These are phyloP conservation scores for Brenthis ino DNA, from an alignment of 2,888 invertebrate genomes.

Conservation along the genomic window DNA sequence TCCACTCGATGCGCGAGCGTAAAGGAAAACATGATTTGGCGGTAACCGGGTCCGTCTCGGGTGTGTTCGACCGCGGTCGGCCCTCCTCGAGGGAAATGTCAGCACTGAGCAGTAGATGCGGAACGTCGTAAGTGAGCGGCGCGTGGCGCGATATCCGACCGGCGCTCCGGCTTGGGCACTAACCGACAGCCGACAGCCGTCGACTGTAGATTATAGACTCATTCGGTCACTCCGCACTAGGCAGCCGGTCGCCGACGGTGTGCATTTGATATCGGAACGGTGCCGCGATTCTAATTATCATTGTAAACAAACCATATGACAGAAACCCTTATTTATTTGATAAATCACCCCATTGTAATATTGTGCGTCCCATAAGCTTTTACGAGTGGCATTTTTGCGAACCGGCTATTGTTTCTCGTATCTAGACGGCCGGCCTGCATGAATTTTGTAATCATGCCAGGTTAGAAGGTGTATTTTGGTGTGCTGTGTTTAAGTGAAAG, in stretches of 20 bases:
- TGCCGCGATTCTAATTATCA: conserved; percentile 43
- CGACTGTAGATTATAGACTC: background rate
- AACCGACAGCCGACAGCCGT: conserved; percentile 28
- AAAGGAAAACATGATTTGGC: conserved; percentile 57
- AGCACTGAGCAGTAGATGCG: conserved; percentile 31
- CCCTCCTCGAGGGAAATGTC: conserved; percentile 47
- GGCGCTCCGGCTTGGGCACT: conserved; percentile 33
- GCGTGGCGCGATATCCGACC: conserved; percentile 51
- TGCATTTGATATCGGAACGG: conserved; percentile 34
- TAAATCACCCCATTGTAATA: conserved; percentile 49
- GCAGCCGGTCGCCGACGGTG: conserved; percentile 49
- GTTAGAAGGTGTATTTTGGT: conserved; percentile 58
- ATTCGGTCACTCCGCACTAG: conserved; percentile 30
- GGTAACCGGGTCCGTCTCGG: conserved; percentile 56
- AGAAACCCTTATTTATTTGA: conserved; percentile 61
- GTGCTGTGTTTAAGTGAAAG: conserved; percentile 70
- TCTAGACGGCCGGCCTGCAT: conserved; percentile 65
- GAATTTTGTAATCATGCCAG: conserved; percentile 59
- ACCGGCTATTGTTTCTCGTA: conserved; percentile 38
- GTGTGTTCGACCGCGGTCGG: conserved; percentile 59
- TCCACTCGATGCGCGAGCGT: conserved; percentile 49
- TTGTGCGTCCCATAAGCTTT: conserved; percentile 18
- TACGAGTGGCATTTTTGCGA: conserved; percentile 19
- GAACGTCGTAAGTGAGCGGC: conserved; percentile 49
- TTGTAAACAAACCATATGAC: conserved; percentile 70